phyloP scores from a whole-genome alignment of 1,140 invertebrate genomes.

The Hermetia illucens region DNA sequence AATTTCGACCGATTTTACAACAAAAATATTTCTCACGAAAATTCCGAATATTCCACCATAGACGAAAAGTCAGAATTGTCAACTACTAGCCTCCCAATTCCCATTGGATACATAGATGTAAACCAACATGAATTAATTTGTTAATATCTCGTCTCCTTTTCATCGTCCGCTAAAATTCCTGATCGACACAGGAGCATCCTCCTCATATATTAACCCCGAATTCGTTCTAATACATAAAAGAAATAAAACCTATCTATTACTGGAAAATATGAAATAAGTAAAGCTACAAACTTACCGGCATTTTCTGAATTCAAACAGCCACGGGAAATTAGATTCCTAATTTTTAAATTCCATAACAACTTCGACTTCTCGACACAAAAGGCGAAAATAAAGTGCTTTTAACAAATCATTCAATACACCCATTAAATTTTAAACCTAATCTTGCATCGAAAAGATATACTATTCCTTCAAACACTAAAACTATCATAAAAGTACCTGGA shows the following conservation, averaged over 20 bases:
- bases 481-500: too few species aligned
- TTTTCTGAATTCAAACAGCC: conserved; percentile 7
- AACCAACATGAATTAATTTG: background rate
- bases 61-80: too few species aligned
- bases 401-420: too few species aligned
- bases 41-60: too few species aligned
- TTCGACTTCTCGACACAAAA: too few species aligned
- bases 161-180: conserved; percentile 5
- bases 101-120: conserved; percentile 6
- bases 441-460: too few species aligned
- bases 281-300: conserved; percentile 1
- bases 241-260: background rate
- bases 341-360: conserved; percentile 9
- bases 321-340: background rate
- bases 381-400: too few species aligned
- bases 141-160: conserved; percentile 3
- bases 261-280: background rate
- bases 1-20: too few species aligned
- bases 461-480: too few species aligned
- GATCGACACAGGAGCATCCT: conserved; percentile 6
- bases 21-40: too few species aligned
- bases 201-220: conserved; percentile 6
- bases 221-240: background rate
- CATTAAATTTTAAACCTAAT: too few species aligned
- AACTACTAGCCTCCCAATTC: too few species aligned